phyloP scores from a whole-genome alignment of 2,113 vertebrate species.

The Hydrochoerus hydrochaeris region DNA sequence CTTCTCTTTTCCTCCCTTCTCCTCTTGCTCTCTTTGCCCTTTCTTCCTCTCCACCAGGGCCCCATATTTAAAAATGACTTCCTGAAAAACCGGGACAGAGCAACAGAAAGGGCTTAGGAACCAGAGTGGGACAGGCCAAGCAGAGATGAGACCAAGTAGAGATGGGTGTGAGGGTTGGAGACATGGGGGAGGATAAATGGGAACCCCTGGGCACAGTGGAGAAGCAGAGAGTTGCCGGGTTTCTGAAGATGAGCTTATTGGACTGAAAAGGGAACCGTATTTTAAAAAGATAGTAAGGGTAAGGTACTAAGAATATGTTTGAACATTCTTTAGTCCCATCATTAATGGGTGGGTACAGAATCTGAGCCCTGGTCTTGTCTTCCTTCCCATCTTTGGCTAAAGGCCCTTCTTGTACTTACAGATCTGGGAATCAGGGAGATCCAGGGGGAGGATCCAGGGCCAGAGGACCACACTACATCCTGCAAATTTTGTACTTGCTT shows the following conservation, averaged over 20 bases:
- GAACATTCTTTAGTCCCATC: background rate
- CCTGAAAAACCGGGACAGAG: background rate
- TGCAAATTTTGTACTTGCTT: background rate
- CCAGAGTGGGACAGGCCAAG: background rate
- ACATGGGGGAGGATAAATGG: no score
- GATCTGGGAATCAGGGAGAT: background rate
- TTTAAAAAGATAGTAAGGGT: background rate
- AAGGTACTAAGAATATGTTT: background rate
- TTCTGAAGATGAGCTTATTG: background rate
- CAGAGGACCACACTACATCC: background rate
- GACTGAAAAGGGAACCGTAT: background rate
- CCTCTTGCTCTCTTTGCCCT: background rate
- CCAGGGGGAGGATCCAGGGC: background rate
- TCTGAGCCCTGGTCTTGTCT: background rate
- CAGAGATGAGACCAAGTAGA: background rate
- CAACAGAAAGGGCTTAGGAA: background rate
- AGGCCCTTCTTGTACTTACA: background rate
- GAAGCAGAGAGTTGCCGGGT: background rate
- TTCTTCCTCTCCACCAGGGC: background rate
- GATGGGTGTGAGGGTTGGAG: background rate
- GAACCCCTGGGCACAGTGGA: background rate
- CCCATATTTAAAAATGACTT: constrained; percentile 13
- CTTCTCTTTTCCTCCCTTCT: background rate
- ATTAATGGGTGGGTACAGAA: background rate
- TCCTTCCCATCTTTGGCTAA: background rate